These are phyloP conservation scores for Drosophila bunnanda DNA, from an alignment of 2,888 invertebrate species.

Conservation along the genomic window DNA sequence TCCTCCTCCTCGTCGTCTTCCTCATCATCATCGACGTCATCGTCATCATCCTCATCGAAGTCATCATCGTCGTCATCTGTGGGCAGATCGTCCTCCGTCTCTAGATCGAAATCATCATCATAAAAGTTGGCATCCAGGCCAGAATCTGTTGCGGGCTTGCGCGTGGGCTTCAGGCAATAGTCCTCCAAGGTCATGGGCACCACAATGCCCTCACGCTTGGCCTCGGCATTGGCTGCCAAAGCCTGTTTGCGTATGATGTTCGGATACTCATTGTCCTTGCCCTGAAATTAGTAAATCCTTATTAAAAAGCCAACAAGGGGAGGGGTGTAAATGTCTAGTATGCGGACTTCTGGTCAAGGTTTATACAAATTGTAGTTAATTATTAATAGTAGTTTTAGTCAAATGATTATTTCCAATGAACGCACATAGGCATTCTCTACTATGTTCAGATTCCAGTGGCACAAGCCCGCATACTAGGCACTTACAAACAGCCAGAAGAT, in stretches of 20 bases:
- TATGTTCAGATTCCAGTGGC: neutral
- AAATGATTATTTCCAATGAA: neutral
- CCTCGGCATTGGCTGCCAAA: conserved; percentile 96
- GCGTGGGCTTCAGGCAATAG: conserved; percentile 97
- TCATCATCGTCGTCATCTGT: conserved; percentile 87
- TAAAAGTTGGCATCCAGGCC: conserved; percentile 97
- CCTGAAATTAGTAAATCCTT: conserved; percentile 83
- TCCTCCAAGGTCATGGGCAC: conserved; percentile 99
- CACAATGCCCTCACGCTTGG: conserved; percentile 97
- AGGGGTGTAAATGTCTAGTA: conserved; percentile 17
- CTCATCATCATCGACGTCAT: conserved; percentile 60
- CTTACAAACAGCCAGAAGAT: conserved; percentile 7
- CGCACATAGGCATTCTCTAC: neutral
- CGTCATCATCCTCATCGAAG: conserved; percentile 66
- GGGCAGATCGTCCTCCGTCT: conserved; percentile 89
- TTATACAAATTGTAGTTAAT: neutral
- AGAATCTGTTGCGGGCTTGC: conserved; percentile 93
- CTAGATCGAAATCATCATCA: conserved; percentile 96
- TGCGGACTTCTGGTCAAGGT: conserved; percentile 6
- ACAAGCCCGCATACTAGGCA: conserved; percentile 15
- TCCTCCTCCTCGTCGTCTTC: conserved; percentile 84
- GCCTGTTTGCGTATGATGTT: conserved; percentile 99
- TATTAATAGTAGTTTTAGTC: neutral
- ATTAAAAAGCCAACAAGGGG: conserved; percentile 14
- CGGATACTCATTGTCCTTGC: conserved; percentile 99